Percentiles rank a stretch among this genome's conserved stretches.
These are phyloP conservation scores for Ctenicera cuprea DNA, from an alignment of 2,888 invertebrate genomes.

Conservation along the genomic window DNA sequence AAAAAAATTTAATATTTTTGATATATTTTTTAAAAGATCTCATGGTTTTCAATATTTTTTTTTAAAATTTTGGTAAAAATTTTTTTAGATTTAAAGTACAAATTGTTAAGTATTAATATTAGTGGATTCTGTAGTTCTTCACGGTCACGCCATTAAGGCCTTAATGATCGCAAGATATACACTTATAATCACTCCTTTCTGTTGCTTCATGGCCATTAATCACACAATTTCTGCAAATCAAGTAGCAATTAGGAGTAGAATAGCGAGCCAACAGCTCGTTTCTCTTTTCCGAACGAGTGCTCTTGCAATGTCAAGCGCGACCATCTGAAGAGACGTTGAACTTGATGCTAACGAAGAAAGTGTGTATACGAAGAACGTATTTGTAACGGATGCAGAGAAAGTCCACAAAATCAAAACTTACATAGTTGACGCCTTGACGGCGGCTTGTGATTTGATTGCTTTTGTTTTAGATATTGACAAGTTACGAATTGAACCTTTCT, in stretches of 20 bases:
- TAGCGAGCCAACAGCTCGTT: slow-evolving; percentile 45
- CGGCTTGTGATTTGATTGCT: neutral
- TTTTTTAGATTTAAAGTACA: too few relatives aligned
- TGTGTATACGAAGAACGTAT: slow-evolving; percentile 41
- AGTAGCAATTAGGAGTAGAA: slow-evolving; percentile 47
- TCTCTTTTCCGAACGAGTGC: slow-evolving; percentile 58
- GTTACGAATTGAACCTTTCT: neutral
- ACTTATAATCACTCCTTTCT: slow-evolving; percentile 30
- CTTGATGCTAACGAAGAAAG: slow-evolving; percentile 53
- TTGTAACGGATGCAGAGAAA: slow-evolving; percentile 48
- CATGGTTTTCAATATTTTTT: too few relatives aligned
- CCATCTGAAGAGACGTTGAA: slow-evolving; percentile 58
- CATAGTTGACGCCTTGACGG: neutral
- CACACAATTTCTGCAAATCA: slow-evolving; percentile 50
- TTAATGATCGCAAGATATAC: neutral
- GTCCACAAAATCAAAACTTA: slow-evolving; percentile 18
- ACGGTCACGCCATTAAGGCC: neutral
- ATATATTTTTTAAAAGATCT: too few relatives aligned
- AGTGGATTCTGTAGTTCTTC: too few relatives aligned
- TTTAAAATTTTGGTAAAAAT: too few relatives aligned
- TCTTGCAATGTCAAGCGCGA: slow-evolving; percentile 61
- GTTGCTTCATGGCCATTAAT: slow-evolving; percentile 45
- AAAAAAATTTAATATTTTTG: too few relatives aligned
- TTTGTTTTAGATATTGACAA: slow-evolving; percentile 9
- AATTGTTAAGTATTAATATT: too few relatives aligned